Base-by-base conservation (phyloP, 35 echinoderm and acorn worm species). In the Stichopus chloronotus region DNA sequence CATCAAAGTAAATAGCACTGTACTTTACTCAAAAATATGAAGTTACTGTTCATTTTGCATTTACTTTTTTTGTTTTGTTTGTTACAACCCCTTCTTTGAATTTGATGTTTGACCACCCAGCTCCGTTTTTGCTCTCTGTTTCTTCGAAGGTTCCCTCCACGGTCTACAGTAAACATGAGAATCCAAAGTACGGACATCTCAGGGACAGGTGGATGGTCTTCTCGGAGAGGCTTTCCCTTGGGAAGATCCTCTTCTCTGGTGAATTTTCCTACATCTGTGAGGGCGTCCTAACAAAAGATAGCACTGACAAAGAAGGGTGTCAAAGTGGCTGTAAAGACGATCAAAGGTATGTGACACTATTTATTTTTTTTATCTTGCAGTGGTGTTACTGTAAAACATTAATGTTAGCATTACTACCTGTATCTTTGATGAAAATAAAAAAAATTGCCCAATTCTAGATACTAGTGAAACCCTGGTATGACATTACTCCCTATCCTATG, bases 251-350 rank as follows among this genome's bases (percentile, higher is more conserved):
- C 9, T 92, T 93, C 83, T 95, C 93, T 30, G 97, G 97, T 16
- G 94, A 99, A 59, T 99, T 96, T 72, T 94, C 95, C 8, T 99
- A 99, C 24, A 77, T 99, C 16, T 96, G 93, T 59, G 97, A 96
- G 78, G 97, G 97, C 24, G 65, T 87, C n/a, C 76, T 94, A 5
- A 94, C 88, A 71, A 65, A 90, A 54, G 76, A 90, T 7, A 89
- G 65, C 6, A 13, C 93, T 12, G 92, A 92, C 25, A 43, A 43
- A 72, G 13, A 68, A 72, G 5, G 81, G 88, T 68, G 68, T 59
- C 4, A 99, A 99, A 87, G 97, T 99, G 1, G 93, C 94, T 13
- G 91, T 96, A 5, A 99, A 99, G 79, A 84, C 94, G n/a, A 60
- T 95, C 2, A 95, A 84, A 95, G 97, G 97, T 99, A 53, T 57